Base-by-base conservation (phyloP, 2,797 vertebrate species). In the Rhabdomys pumilio region DNA sequence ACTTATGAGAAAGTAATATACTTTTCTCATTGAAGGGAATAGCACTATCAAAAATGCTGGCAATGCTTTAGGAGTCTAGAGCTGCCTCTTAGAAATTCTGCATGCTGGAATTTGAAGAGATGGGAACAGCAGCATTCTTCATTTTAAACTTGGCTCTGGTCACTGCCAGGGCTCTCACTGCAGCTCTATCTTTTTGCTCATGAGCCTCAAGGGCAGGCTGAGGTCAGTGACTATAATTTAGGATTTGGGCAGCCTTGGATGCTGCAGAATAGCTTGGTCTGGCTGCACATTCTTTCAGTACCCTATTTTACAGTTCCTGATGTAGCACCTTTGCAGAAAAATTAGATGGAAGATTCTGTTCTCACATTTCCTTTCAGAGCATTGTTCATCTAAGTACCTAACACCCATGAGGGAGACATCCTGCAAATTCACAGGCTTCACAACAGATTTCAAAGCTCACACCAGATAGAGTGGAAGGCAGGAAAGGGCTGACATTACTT, bases 161-260 rank as follows among this genome's bases (percentile, higher is more conserved):
- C 24, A 13, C 53, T 75, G 90, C 69, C 86, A 38, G 9, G 5
- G 7, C 65, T 94, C 69, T 90, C 34, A 79, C 79, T 89, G 93
- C 90, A 84, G 13, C 59, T 73, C 69, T 91, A 3, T 94, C 53
- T 81, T 90, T 94, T 95, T 75, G 69, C n/a, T 92, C 50, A n/a
- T 17, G 22, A 91, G 81, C 34, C n/a, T 97, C 96, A 97, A 95
- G 97, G 96, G 95, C 92, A 89, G 91, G 72, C 72, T 81, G 87
- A 98, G 96, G 97, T 97, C 95, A 83, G 15, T 63, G 91, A 85
- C 77, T 93, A 96, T 96, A 50, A 31, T 96, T 97, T 97, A 73
- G 81, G 84, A 67, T 93, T 90, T 59, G 38, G 89, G 44, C 0
- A 6, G 57, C 22, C 75, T 82, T 67, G 67, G 83, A 93, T 61